Percentiles rank a stretch among this genome's conserved stretches.
These are phyloP conservation scores for Loxodonta africana DNA, from an alignment of 2,113 vertebrate species.

Conservation along the genomic window DNA sequence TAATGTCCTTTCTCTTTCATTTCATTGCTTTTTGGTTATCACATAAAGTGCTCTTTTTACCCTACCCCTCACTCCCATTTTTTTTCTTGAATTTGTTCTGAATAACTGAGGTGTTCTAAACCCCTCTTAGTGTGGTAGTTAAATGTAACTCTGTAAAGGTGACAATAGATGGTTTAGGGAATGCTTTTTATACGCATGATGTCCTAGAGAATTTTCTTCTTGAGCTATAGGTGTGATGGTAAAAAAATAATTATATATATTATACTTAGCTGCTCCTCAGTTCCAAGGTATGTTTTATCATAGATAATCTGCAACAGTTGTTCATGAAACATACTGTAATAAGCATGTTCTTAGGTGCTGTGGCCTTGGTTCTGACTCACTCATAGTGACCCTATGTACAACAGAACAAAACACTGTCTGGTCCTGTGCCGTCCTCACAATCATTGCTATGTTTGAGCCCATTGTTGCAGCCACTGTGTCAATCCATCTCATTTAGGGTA, in stretches of 20 bases:
- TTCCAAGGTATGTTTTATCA: slow-evolving; percentile 31
- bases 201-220: slow-evolving; percentile 56
- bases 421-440: no score
- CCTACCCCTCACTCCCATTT: not conserved
- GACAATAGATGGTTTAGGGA: not conserved
- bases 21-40: not conserved
- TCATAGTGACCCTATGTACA: not conserved
- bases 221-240: slow-evolving; percentile 8
- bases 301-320: not conserved
- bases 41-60: not conserved
- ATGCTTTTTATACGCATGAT: not conserved
- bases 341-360: not conserved
- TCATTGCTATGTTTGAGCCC: no score
- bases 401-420: no score
- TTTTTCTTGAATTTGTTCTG: not conserved
- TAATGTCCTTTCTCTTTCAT: slow-evolving; percentile 20
- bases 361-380: not conserved
- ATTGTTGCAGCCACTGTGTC: no score
- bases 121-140: slow-evolving; percentile 44
- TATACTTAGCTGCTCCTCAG: slow-evolving; percentile 21
- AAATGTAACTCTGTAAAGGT: slow-evolving; percentile 48
- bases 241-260: not conserved
- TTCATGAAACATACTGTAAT: not conserved
- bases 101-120: slow-evolving; percentile 11
- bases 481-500: no score